These are phyloP conservation scores for Phrynocephalus forsythii DNA, from an alignment of 2,797 vertebrate genomes.

Conservation along the genomic window DNA sequence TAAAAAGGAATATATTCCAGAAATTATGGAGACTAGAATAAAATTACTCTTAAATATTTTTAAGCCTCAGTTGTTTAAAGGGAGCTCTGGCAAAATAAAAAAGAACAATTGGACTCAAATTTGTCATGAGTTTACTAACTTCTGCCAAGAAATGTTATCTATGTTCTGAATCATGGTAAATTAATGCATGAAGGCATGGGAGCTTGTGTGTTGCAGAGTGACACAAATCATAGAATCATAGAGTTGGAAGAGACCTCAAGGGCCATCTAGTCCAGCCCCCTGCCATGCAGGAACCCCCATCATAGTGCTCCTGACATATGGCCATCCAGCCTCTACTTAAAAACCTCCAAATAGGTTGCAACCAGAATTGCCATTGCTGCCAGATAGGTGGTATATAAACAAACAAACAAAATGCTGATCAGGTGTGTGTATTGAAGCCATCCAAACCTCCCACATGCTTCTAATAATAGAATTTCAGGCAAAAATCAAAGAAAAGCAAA, in stretches of 20 bases:
- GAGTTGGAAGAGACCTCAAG: no score
- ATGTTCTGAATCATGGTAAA: conserved; percentile 52
- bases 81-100: conserved; percentile 37
- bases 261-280: no score
- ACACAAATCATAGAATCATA: no score
- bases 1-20: conserved; percentile 46
- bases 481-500: no score
- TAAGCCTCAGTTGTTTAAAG: conserved; percentile 25
- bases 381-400: no score
- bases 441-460: neutral
- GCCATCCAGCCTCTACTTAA: no score
- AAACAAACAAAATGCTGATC: neutral
- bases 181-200: conserved; percentile 2
- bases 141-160: conserved; percentile 61
- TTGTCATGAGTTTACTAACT: conserved; percentile 61
- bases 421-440: conserved; percentile 30
- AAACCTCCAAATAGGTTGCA: no score
- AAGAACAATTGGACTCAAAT: conserved; percentile 39
- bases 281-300: no score
- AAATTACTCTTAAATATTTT: conserved; percentile 39
- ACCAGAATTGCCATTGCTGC: no score
- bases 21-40: conserved; percentile 22
- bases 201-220: neutral
- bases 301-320: no score
- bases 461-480: neutral